Percentiles rank a stretch among this genome's conserved stretches.
Conservation (phyloP, 2,113 vertebrate species). For the Heterotis niloticus region DNA sequence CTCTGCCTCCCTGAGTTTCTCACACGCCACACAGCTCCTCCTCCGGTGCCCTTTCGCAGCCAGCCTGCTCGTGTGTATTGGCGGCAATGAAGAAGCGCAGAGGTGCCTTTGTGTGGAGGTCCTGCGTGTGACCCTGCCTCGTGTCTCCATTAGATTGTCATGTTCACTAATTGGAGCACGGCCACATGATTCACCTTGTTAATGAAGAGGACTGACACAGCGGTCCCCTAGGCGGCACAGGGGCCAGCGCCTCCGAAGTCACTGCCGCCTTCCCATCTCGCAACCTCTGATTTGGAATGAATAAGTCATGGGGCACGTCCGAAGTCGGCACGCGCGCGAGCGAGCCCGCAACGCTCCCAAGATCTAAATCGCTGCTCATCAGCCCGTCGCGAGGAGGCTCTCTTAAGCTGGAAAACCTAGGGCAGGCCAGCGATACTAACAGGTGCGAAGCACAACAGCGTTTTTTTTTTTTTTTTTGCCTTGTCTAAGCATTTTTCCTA, state of each 20-base stretch:
- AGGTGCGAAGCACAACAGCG: constrained; percentile 56
- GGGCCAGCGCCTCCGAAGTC: constrained; percentile 88
- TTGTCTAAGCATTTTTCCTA: constrained; percentile 71
- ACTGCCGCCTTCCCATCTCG: constrained; percentile 96
- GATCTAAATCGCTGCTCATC: constrained; percentile 97
- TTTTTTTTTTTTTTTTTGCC: too few relatives aligned
- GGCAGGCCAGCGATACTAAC: constrained; percentile 25
- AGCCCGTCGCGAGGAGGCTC: constrained; percentile 71
- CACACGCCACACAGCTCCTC: neutral
- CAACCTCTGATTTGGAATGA: constrained; percentile 91
- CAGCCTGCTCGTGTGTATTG: too few relatives aligned
- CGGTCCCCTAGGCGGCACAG: constrained; percentile 74
- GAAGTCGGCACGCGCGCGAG: constrained; percentile 86
- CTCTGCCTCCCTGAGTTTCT: too few relatives aligned
- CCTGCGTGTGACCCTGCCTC: constrained; percentile 73
- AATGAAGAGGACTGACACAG: constrained; percentile 98
- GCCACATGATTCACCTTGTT: constrained; percentile 99
- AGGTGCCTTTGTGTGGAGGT: constrained; percentile 57
- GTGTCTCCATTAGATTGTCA: constrained; percentile 94
- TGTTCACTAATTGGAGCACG: constrained; percentile 98
- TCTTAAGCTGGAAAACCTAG: constrained; percentile 38
- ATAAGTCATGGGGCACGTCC: constrained; percentile 98
- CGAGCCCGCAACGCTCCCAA: constrained; percentile 85
- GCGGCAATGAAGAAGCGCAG: constrained; percentile 40
- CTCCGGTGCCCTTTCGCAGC: neutral